Evolutionary conservation across 2,797 vertebrate genomes (phyloP), one percentile per base, ranked within the genome.

Genomic region (Pelobates cultripes): DNA sequence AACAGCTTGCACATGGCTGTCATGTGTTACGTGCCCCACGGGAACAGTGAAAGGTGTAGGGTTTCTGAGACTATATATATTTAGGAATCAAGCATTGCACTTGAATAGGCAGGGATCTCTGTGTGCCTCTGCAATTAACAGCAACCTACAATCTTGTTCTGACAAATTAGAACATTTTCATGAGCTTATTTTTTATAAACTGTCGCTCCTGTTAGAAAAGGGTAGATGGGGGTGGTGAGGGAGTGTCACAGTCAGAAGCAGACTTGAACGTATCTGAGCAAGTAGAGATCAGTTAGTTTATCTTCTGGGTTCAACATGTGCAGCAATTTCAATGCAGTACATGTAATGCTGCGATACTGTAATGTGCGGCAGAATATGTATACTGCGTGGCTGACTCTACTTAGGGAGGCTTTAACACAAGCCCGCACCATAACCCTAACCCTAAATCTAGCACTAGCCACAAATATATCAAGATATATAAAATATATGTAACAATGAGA

Each of bases 181-280:
- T 71, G 67, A 81, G 80, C 74, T 82, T 68, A 70, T 77, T 77
- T 82, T 82, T 82, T 77, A 82, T 69, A 82, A 68, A 77, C 73
- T 81, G 79, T 70, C 79, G 74, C 57, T 81, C 79, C 57, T 63
- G 73, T 61, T 51, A 87, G 85, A 79, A 80, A 86, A 85, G 82
- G 61, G 4, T 80, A 78, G 80, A 86, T 87, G 87, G 87, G 84
- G 85, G 83, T 81, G 88, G 81, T 85, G 87, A 87, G 87, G 77
- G 61, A 68, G 53, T 53, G 77, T 10, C 40, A 79, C 61, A 53
- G 84, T 86, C 85, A 87, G 41, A 53, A 85, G 86, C 85, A 87
- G 43, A 42, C 44, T 63, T 57, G 10, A 79, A 43, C 73, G 73
- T 72, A 47, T 2, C 55, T 57, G n/a, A 28, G 14, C 6, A 17